phyloP scores from a whole-genome alignment of 2,797 vertebrate genomes.

The Leptatherina wallacei region DNA sequence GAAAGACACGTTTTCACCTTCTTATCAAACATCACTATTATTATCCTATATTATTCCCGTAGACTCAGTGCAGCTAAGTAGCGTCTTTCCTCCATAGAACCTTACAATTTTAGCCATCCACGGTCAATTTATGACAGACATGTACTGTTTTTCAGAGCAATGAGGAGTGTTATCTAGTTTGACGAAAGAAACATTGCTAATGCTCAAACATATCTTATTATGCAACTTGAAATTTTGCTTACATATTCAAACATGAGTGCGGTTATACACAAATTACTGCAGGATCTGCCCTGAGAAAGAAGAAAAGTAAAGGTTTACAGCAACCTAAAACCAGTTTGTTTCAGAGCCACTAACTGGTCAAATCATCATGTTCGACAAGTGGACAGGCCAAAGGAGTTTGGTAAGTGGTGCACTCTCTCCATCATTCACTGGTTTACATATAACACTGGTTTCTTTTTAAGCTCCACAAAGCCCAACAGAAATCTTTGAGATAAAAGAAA shows the following conservation, averaged over 20 bases:
- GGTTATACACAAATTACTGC: background rate
- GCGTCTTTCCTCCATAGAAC: too few relatives aligned
- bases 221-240: too few relatives aligned
- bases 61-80: too few relatives aligned
- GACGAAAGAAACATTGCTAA: too few relatives aligned
- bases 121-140: too few relatives aligned
- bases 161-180: too few relatives aligned
- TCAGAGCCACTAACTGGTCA: constrained; percentile 9
- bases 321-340: background rate
- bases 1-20: too few relatives aligned
- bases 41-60: too few relatives aligned
- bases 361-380: constrained; percentile 19
- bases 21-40: too few relatives aligned
- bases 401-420: background rate
- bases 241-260: background rate
- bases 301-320: constrained; percentile 1
- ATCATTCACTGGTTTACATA: constrained; percentile 16
- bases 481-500: background rate
- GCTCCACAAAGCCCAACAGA: background rate
- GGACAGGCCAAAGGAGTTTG: background rate
- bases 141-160: too few relatives aligned
- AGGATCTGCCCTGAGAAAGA: background rate
- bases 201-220: too few relatives aligned
- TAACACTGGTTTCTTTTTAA: background rate
- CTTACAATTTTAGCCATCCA: too few relatives aligned